Base-by-base conservation (phyloP, 2,113 vertebrate genomes). In the Promerops cafer region DNA sequence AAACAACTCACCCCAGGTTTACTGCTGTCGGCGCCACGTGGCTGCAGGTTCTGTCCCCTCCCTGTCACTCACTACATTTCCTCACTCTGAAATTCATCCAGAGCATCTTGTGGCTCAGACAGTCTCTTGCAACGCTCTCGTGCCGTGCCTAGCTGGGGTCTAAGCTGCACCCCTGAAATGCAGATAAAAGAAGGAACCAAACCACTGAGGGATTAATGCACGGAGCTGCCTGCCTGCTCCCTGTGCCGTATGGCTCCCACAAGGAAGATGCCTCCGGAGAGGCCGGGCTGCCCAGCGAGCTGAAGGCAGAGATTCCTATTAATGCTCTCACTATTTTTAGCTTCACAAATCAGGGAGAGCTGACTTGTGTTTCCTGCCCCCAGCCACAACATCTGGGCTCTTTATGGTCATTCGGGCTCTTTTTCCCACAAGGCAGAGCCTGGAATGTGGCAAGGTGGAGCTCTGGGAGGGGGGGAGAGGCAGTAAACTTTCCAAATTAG, bases 351-450 rank as follows among this genome's bases (percentile, higher is more conserved):
- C 85, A 76, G 44, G 39, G 59, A 61, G 28, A 77, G 72, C 83
- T 45, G 60, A 56, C 39, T 90, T 1, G 5, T 4, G 12, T 64
- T 95, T 96, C 96, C 92, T 94, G 83, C 83, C 50, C 47, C 76
- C 8, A 22, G 87, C 74, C 66, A 61, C 50, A 79, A 86, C 96
- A 97, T 95, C 95, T 97, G 95, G 95, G 75, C 69, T 90, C 89
- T 87, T 83, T 49, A 23, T 26, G 84, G 82, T 49, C 71, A 50
- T 24, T 64, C 20, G 8, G 37, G 44, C 45, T 77, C 56, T 60
- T 91, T 91, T 87, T 90, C 94, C 88, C 94, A 91, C 83, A 72
- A 13, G 11, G 7, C 13, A 16, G 40, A 83, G 71, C n/a, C 81
- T 47, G 81, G 89, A 92, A 74, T 54, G 75, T 7, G 37, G 65